Conservation (phyloP, 2,113 vertebrate species). For the Brachyhypopomus gauderio region DNA sequence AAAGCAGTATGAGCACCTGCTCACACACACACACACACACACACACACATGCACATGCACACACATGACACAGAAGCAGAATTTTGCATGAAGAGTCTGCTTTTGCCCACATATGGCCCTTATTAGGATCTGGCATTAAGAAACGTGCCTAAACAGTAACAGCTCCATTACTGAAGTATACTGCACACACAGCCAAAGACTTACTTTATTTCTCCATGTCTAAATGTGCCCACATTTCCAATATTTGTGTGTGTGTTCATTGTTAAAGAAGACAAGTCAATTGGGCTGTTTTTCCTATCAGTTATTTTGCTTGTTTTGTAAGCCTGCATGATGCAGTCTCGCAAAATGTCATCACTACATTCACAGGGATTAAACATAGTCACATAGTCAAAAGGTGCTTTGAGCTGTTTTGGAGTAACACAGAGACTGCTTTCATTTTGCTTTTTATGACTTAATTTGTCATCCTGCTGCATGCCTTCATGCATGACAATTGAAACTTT, state of each 20-base stretch:
- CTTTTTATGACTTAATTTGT: too few species aligned
- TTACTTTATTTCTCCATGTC: slow-evolving; percentile 9
- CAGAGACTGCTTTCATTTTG: too few species aligned
- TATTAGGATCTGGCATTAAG: neutral
- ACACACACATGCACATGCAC: too few species aligned
- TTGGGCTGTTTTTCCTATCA: too few species aligned
- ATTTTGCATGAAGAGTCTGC: neutral
- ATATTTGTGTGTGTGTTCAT: neutral
- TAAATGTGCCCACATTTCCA: neutral
- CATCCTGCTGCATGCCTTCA: neutral
- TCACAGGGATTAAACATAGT: too few species aligned
- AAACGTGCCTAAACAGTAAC: slow-evolving; percentile 21
- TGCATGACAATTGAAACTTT: neutral
- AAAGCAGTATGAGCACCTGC: slow-evolving; percentile 90
- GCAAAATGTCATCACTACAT: too few species aligned
- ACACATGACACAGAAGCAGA: neutral
- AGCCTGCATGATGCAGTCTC: too few species aligned
- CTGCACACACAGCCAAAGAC: neutral
- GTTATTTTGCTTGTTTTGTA: too few species aligned
- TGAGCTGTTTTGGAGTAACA: too few species aligned
- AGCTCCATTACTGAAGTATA: neutral
- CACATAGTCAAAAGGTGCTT: too few species aligned
- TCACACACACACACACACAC: neutral
- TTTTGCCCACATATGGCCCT: slow-evolving; percentile 46
- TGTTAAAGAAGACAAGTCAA: too few species aligned